Conservation (phyloP, 30 jellyfish, hydroid and myxozoan species). For the Clytia hemisphaerica region DNA sequence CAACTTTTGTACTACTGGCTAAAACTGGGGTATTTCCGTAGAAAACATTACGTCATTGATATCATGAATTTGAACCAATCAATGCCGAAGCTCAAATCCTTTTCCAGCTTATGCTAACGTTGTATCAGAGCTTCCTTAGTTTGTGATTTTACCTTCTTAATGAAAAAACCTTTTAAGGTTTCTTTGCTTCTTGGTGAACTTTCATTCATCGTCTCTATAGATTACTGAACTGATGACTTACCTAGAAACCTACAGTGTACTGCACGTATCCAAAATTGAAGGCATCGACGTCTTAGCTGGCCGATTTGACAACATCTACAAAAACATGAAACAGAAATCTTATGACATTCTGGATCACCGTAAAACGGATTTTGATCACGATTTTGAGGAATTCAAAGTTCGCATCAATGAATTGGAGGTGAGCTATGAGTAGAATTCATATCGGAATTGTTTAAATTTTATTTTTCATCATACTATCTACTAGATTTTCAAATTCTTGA, state of each 20-base stretch:
- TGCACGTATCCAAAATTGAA: conserved; percentile 75
- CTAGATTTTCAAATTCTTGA: too few species aligned
- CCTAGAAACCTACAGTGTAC: conserved; percentile 57
- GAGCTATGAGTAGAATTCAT: too few species aligned
- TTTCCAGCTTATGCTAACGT: neutral
- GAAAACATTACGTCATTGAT: too few species aligned
- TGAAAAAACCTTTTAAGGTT: too few species aligned
- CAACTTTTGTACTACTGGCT: too few species aligned
- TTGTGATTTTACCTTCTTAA: too few species aligned
- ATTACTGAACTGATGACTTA: conserved; percentile 58
- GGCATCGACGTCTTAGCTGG: conserved; percentile 81
- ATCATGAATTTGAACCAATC: too few species aligned
- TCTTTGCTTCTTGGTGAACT: neutral
- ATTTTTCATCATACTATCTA: too few species aligned
- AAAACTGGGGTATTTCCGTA: too few species aligned
- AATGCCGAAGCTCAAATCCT: too few species aligned
- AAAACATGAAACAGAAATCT: conserved; percentile 80
- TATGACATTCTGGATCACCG: conserved; percentile 84
- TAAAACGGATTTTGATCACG: conserved; percentile 82
- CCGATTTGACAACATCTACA: conserved; percentile 61
- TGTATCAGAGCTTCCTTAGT: neutral
- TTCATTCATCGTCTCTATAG: conserved; percentile 14
- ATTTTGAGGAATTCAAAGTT: conserved; percentile 71
- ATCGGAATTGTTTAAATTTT: too few species aligned
- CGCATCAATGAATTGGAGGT: conserved; percentile 82